phyloP scores from a whole-genome alignment of 2,797 vertebrate genomes.

The Peromyscus attwateri region DNA sequence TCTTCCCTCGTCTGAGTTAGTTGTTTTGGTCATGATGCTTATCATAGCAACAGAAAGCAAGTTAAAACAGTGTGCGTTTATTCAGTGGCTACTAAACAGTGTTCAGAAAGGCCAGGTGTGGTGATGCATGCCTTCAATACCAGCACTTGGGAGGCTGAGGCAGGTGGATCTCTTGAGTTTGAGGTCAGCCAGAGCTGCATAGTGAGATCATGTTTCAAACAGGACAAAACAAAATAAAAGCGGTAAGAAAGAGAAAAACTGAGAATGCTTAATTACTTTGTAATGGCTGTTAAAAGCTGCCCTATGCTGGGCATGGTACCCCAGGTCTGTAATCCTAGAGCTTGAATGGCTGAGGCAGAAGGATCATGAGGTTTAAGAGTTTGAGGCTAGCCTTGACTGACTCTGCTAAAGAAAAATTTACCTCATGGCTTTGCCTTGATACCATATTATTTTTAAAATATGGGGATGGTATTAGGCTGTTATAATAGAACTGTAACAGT shows the following conservation, averaged over 20 bases:
- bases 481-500: not conserved
- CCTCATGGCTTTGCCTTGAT: not conserved
- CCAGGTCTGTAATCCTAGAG: not conserved
- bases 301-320: not conserved
- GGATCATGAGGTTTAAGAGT: not conserved
- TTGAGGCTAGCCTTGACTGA: no score
- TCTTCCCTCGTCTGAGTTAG: not conserved
- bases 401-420: not conserved
- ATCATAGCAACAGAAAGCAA: not conserved
- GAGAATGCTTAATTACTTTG: not conserved
- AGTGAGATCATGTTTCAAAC: not conserved
- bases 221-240: not conserved
- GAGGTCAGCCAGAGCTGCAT: not conserved
- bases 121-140: not conserved
- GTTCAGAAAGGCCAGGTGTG: not conserved
- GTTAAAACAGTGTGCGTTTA: not conserved
- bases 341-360: not conserved
- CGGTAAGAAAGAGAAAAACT: not conserved
- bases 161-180: not conserved
- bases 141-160: not conserved
- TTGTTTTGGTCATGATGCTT: not conserved
- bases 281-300: not conserved
- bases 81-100: not conserved
- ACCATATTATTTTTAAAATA: not conserved
- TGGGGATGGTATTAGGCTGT: not conserved